These are phyloP conservation scores for Drosophila heteroneura DNA, from an alignment of 2,888 invertebrate genomes.

Conservation along the genomic window DNA sequence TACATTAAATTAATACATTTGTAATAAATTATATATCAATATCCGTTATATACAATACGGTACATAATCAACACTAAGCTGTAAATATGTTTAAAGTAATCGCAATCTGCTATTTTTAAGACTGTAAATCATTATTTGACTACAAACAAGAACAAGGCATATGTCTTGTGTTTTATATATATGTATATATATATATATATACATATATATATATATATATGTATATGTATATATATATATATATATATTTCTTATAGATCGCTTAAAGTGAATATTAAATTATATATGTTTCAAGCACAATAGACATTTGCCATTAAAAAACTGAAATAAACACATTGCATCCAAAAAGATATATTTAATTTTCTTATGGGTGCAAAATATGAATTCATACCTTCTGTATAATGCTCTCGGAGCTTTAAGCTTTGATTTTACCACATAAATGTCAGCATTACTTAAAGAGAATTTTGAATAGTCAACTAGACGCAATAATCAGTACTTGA, in stretches of 20 bases:
- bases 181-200: no score
- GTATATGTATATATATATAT: no score
- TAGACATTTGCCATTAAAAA: not conserved
- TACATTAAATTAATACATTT: not conserved
- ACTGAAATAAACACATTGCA: not conserved
- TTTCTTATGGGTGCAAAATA: not conserved
- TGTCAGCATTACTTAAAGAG: no score
- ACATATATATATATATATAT: no score
- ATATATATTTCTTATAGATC: no score
- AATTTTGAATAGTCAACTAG: not conserved
- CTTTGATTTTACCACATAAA: not conserved
- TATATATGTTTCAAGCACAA: not conserved
- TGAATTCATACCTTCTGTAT: not conserved
- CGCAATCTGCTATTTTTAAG: not conserved
- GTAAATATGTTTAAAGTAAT: not conserved
- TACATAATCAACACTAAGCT: not conserved
- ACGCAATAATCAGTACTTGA: conserved; percentile 5
- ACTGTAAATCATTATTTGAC: not conserved
- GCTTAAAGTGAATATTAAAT: not conserved
- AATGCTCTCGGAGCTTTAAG: not conserved
- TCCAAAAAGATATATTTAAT: not conserved
- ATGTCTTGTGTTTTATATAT: no score
- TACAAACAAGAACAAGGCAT: not conserved
- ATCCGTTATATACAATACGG: not conserved
- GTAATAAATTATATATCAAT: not conserved